A percentile compares a stretch with the other conserved stretches of the same genome.
Evolutionary conservation across 1,140 invertebrate species (phyloP).

Genomic region (Drosophila auraria): DNA sequence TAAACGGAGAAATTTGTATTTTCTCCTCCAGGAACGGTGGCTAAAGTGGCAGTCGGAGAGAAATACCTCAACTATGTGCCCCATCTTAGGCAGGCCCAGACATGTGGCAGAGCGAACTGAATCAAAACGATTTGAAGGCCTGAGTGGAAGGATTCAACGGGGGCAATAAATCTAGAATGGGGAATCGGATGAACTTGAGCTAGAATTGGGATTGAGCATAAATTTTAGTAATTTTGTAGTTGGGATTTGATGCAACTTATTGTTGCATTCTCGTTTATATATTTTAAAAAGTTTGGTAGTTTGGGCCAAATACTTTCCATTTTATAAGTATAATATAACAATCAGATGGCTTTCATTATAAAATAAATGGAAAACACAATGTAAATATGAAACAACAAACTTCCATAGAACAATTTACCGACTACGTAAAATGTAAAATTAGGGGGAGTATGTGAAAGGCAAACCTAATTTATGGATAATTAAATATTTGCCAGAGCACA

Average conservation of each 20-base stretch:
- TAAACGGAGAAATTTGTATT: slow-evolving; percentile 58
- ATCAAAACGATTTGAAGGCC: not conserved
- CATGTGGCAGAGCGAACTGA: slow-evolving; percentile 8
- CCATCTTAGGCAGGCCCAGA: not conserved
- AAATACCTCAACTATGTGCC: slow-evolving; percentile 3
- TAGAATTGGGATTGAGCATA: not conserved
- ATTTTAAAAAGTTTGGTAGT: not conserved
- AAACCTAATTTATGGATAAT: slow-evolving; percentile 63
- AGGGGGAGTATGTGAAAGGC: slow-evolving; percentile 24
- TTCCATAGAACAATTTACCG: not conserved
- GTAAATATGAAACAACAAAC: not conserved
- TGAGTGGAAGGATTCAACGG: not conserved
- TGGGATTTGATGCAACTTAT: too few relatives aligned
- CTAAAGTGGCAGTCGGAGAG: slow-evolving; percentile 45
- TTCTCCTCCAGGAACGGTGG: slow-evolving; percentile 17
- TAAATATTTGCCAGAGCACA: slow-evolving; percentile 60
- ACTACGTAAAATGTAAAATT: not conserved
- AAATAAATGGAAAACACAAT: not conserved
- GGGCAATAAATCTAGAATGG: slow-evolving; percentile 1
- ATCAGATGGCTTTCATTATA: not conserved
- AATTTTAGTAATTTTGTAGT: not conserved
- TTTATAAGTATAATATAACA: not conserved
- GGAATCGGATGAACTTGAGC: not conserved
- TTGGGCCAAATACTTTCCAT: too few relatives aligned
- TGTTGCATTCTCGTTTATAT: not conserved